phyloP scores from a whole-genome alignment of 2,797 vertebrate species.

The Notoglanidium macrostoma region DNA sequence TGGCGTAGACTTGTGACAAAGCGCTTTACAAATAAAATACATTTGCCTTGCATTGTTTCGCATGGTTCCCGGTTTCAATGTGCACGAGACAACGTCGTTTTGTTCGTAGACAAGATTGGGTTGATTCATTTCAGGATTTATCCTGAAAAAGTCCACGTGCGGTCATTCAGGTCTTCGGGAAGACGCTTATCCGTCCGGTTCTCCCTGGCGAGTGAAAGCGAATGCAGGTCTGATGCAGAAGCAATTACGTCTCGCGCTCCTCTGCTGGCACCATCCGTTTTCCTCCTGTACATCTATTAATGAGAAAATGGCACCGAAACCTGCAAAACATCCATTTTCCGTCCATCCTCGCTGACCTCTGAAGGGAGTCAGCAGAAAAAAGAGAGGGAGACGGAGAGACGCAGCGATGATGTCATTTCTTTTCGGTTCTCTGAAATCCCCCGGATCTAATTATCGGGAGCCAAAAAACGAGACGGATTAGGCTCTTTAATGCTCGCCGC shows the following conservation, averaged over 20 bases:
- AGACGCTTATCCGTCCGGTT: background rate
- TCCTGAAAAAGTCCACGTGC: too few species aligned
- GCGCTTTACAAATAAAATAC: background rate
- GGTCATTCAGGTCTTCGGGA: background rate
- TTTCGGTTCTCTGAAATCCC: slow-evolving; percentile 56
- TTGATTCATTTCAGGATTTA: too few species aligned
- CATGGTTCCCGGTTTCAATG: background rate
- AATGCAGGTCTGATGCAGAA: background rate
- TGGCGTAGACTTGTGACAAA: too few species aligned
- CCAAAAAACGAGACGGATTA: slow-evolving; percentile 39
- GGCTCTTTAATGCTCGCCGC: slow-evolving; percentile 34
- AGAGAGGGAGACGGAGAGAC: slow-evolving; percentile 47
- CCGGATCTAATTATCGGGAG: slow-evolving; percentile 40
- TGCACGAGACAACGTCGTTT: background rate
- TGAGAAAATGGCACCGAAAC: background rate
- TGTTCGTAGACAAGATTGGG: background rate
- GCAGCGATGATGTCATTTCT: slow-evolving; percentile 65
- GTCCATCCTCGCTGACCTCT: slow-evolving; percentile 18
- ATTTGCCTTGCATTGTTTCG: background rate
- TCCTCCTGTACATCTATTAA: background rate
- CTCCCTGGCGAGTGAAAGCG: background rate
- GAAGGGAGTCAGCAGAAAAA: slow-evolving; percentile 46
- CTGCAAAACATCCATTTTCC: slow-evolving; percentile 22
- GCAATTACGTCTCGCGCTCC: background rate
- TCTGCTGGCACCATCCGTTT: background rate